These are phyloP conservation scores for Scolopax mira DNA, from an alignment of 2,113 vertebrate genomes.

Conservation along the genomic window DNA sequence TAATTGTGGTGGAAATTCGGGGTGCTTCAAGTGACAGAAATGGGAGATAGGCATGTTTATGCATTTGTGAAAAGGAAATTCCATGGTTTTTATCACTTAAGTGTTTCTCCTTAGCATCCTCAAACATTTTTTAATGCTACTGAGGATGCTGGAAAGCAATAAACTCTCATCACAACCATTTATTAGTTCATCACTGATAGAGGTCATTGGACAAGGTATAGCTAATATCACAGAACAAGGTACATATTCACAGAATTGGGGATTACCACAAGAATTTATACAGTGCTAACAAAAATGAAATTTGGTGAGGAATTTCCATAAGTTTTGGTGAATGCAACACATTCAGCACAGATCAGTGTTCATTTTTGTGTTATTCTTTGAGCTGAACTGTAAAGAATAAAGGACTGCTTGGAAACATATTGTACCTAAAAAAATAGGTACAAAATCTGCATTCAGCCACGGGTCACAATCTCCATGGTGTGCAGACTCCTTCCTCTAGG, in stretches of 20 bases:
- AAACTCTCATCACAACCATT: not conserved
- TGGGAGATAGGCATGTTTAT: not conserved
- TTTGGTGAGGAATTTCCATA: not conserved
- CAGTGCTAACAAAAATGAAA: not conserved
- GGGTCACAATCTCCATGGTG: not conserved
- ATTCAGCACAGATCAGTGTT: not conserved
- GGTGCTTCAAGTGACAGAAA: too few species aligned
- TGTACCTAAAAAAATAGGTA: not conserved
- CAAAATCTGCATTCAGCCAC: not conserved
- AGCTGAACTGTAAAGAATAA: not conserved
- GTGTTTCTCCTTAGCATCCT: not conserved
- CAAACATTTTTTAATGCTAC: not conserved
- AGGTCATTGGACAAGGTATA: not conserved
- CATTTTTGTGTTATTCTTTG: not conserved
- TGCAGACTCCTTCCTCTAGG: not conserved
- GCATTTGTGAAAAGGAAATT: not conserved
- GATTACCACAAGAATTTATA: not conserved
- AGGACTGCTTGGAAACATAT: not conserved
- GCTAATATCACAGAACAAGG: not conserved
- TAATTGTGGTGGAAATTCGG: too few species aligned
- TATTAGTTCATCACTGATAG: not conserved
- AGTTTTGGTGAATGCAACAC: not conserved
- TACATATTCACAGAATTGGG: not conserved
- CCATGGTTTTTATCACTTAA: not conserved
- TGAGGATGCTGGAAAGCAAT: accelerated